Percentiles rank a stretch among this genome's conserved stretches.
These are phyloP conservation scores for Dermochelys coriacea DNA, from an alignment of 2,797 vertebrate genomes.

Conservation along the genomic window DNA sequence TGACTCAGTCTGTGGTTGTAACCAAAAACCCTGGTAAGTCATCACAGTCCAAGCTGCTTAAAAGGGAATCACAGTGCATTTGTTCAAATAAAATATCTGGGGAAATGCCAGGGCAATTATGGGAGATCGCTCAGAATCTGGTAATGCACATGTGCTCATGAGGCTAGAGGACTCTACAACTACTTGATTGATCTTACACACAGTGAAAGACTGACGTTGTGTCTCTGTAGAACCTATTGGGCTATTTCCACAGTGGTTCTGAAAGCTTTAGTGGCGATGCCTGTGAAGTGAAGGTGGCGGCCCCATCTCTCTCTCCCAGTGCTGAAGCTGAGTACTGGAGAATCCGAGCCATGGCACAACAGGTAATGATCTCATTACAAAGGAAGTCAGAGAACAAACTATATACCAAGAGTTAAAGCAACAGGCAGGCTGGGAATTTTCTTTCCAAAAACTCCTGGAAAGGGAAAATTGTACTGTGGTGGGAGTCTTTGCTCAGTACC, in stretches of 20 bases:
- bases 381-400: neutral
- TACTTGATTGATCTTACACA: neutral
- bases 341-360: constrained; percentile 97
- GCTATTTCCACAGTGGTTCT: constrained; percentile 94
- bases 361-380: constrained; percentile 81
- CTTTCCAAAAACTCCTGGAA: neutral
- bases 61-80: neutral
- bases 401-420: neutral
- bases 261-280: constrained; percentile 95
- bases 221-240: constrained; percentile 90
- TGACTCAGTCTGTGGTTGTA: neutral
- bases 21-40: neutral
- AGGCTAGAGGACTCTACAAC: neutral
- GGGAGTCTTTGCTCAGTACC: neutral
- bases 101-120: neutral
- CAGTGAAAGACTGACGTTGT: constrained; percentile 43
- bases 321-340: constrained; percentile 97
- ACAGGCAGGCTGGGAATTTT: neutral
- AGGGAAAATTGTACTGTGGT: neutral
- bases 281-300: constrained; percentile 97
- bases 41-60: neutral
- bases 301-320: constrained; percentile 91
- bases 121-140: neutral
- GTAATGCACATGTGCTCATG: neutral
- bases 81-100: neutral